Percentiles rank a stretch among this genome's conserved stretches.
These are phyloP conservation scores for western clawed frog (Xenopus tropicalis) DNA, from an alignment of 2,113 vertebrate species.

Conservation along the genomic window UCB_Xtro_10.0 CM004447.2:103739501-103740000, in stretches of 20 bases:
- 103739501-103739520: no score
- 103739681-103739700: not conserved
- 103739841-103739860: not conserved
- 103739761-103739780: not conserved
- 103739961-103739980: no score
- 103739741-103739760: not conserved
- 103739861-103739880: not conserved
- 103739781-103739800: not conserved
- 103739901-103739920: not conserved
- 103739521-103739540: no score
- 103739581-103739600: no score
- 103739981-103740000: no score
- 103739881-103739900: not conserved
- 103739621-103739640: no score
- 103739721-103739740: conserved; percentile 1
- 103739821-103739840: not conserved
- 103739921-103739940: not conserved
- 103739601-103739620: no score
- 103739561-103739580: no score
- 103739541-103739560: no score
- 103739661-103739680: not conserved
- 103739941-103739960: no score
- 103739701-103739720: not conserved
- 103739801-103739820: conserved; percentile 11
- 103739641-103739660: not conserved